Evolutionary conservation across 2,113 vertebrate species (phyloP).

Genomic region (Rhinoderma darwinii): DNA sequence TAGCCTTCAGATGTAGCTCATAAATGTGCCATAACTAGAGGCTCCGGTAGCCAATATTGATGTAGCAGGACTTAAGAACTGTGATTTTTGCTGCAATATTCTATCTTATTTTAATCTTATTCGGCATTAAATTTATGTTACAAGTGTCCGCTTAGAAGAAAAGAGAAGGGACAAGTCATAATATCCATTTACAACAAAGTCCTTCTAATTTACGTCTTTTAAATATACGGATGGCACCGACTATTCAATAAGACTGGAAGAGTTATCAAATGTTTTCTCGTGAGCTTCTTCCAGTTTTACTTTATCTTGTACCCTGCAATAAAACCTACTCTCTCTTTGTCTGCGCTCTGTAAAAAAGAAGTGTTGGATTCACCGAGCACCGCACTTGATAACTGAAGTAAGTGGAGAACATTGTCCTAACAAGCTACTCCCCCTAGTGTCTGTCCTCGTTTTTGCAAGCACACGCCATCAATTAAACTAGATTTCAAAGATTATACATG

Average conservation of each 20-base stretch:
- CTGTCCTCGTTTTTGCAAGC: not conserved
- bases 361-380: not conserved
- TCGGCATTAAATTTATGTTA: not conserved
- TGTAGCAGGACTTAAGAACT: no score
- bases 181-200: not conserved
- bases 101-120: no score
- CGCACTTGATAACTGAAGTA: not conserved
- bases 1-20: no score
- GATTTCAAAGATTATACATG: not conserved
- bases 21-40: no score
- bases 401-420: not conserved
- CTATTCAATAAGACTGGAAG: not conserved
- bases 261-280: not conserved
- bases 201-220: not conserved
- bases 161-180: not conserved
- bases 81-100: no score
- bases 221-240: not conserved
- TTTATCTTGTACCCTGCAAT: no score
- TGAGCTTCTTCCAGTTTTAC: not conserved
- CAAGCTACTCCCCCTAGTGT: conserved; percentile 48
- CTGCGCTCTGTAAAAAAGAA: not conserved
- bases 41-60: no score
- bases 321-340: not conserved
- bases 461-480: not conserved
- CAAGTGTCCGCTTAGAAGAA: not conserved